Base-by-base conservation (phyloP, 2,888 invertebrate species). In the Idaea dimidiata region DNA sequence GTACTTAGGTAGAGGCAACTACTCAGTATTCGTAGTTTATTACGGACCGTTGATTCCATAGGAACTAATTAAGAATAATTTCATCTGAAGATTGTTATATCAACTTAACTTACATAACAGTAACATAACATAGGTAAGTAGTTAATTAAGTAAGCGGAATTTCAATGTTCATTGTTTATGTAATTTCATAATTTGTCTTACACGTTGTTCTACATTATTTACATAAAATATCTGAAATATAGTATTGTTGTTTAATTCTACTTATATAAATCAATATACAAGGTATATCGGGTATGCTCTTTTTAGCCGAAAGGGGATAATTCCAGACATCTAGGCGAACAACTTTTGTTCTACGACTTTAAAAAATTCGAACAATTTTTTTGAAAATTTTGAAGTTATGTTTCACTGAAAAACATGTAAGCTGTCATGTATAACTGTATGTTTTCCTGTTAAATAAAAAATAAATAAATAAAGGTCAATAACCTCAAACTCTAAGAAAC, bases 51-150 rank as follows among this genome's bases (percentile, higher is more conserved):
- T 43, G 43, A 43, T 43, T 43, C 43, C 43, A 43, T 43, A 43
- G 43, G 43, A 43, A 43, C 43, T 43, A 43, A 43, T 43, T 43
- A 43, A 56, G 17, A 17, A 56, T 17, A 56, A 17, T 56, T 56
- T 56, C 56, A 17, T 18, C n/a, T 17, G 6, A 56, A 56, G 17
- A 56, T 18, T 56, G 18, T 56, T 56, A 56, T 56, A 56, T 56
- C 18, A 56, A 17, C 18, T 55, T 55, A 2, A 55, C 17, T 56
- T 17, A 17, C 18, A 56, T 56, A 17, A 56, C 10, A 56, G 18
- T 17, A 18, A 17, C 56, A 56, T 56, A 56, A 56, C 18, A 56
- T 18, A 56, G 18, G n/a, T 7, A 56, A 0, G 18, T 56, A 56
- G 18, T 8, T 43, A 43, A 2, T 8, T 43, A 43, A 43, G 43